These are phyloP conservation scores for Enteromius treurensis DNA, from an alignment of 2,797 vertebrate species.

Conservation along the genomic window DNA sequence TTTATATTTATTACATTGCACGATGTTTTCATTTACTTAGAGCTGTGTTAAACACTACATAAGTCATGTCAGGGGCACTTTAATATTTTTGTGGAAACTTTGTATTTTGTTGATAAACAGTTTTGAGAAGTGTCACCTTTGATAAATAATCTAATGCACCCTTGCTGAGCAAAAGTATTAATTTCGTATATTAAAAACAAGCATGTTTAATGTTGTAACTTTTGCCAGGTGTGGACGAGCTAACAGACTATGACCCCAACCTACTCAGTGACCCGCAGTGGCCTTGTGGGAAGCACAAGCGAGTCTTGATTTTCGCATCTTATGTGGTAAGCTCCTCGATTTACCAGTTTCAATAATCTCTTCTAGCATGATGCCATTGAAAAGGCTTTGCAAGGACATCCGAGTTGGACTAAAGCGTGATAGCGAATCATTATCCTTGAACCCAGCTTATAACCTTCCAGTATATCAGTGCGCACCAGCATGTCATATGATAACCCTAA, in stretches of 20 bases:
- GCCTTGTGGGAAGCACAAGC: slow-evolving; percentile 97
- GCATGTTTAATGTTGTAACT: slow-evolving; percentile 20
- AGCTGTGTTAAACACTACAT: no score
- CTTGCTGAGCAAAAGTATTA: not conserved
- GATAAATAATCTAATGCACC: not conserved
- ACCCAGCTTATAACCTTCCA: not conserved
- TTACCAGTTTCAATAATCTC: not conserved
- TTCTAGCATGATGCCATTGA: not conserved
- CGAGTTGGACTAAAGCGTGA: not conserved
- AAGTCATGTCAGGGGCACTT: no score
- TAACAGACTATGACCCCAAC: slow-evolving; percentile 90
- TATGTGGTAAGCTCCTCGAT: slow-evolving; percentile 87
- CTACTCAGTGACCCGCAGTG: slow-evolving; percentile 96
- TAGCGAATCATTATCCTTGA: not conserved
- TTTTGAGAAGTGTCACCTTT: not conserved
- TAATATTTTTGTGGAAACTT: not conserved
- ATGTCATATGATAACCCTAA: slow-evolving; percentile 36
- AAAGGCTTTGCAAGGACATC: not conserved
- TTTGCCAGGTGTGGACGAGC: slow-evolving; percentile 80
- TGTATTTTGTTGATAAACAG: not conserved
- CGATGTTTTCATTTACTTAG: no score
- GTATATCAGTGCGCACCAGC: slow-evolving; percentile 9
- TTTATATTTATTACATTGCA: no score
- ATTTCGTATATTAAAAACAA: not conserved
- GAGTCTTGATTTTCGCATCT: slow-evolving; percentile 95